Base-by-base conservation (phyloP, 2,888 invertebrate species). In the Phlogophora meticulosa region DNA sequence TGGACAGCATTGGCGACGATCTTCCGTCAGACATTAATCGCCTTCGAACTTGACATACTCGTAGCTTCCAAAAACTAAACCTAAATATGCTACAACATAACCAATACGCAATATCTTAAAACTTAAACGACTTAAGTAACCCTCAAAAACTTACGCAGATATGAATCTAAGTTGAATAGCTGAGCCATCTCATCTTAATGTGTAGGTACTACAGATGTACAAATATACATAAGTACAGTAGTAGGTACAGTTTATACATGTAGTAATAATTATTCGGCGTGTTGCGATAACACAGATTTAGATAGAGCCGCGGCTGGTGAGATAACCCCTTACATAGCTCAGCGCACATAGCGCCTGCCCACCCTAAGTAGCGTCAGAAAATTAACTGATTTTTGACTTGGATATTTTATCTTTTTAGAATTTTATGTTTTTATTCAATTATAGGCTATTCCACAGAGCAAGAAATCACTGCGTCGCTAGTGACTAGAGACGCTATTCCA, bases 241-340 rank as follows among this genome's bases (percentile, higher is more conserved):
- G 74, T 67, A 76, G 17, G 62, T 64, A 67, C 69, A 63, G 60
- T 72, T 81, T 86, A 88, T 91, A 89, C 85, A 89, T 91, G 89
- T 91, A 91, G 92, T 94, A 93, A 95, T 94, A 93, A 95, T 94
- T 94, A 94, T 94, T 93, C 91, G 93, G 92, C 89, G 92, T 91
- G 90, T 92, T 90, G 92, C 92, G 95, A 95, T 95, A 94, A 92
- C 92, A 94, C 93, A 94, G 95, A 95, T 95, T 93, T 93, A 94
- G 95, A 95, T 95, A 95, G 92, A 89, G 91, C 90, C 85, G 83
- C 89, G 89, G 86, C 91, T 87, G 89, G 87, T 84, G 87, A 94
- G 95, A 95, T 95, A 95, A 95, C 95, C 95, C 93, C 94, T 92
- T 94, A 94, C 94, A 94, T 94, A 95, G 95, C 93, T 94, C 90